Percentiles rank a stretch among this genome's conserved stretches.
These are phyloP conservation scores for Pterois miles DNA, from an alignment of 2,797 vertebrate species.

Conservation along the genomic window DNA sequence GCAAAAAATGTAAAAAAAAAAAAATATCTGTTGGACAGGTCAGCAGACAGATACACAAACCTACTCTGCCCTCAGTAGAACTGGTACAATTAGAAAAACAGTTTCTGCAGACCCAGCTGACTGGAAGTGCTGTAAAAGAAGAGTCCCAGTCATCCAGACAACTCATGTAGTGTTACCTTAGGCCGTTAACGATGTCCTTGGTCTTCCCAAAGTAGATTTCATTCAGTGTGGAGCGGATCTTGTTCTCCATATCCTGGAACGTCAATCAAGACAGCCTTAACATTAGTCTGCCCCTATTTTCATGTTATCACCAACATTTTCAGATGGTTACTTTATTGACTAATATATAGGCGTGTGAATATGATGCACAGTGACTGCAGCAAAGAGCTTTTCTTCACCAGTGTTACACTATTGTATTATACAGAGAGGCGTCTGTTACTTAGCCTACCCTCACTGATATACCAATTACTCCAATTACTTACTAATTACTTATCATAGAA, in stretches of 20 bases:
- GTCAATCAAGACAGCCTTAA: not conserved
- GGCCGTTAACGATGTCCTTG: conserved; percentile 98
- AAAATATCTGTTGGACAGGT: not conserved
- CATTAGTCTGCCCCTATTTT: not conserved
- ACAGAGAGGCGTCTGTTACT: not conserved
- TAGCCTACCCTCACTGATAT: not conserved
- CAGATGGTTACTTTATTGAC: not conserved
- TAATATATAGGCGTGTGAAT: not conserved
- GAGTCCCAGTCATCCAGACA: not conserved
- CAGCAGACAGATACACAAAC: not conserved
- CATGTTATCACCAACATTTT: not conserved
- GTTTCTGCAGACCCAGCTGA: conserved; percentile 1
- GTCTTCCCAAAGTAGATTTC: conserved; percentile 99
- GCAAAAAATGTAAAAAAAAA: not conserved
- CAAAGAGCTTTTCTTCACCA: no score
- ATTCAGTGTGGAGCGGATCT: conserved; percentile 99
- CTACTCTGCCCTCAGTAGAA: not conserved
- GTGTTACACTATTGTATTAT: not conserved
- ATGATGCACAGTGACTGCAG: not conserved
- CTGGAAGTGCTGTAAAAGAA: conserved; percentile 18
- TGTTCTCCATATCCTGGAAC: conserved; percentile 98
- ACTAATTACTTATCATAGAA: no score
- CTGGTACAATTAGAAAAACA: not conserved
- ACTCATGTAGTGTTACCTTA: conserved; percentile 85
- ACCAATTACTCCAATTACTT: no score